Conservation (phyloP, 2,888 invertebrate genomes). For the Tupiocoris notatus region DNA sequence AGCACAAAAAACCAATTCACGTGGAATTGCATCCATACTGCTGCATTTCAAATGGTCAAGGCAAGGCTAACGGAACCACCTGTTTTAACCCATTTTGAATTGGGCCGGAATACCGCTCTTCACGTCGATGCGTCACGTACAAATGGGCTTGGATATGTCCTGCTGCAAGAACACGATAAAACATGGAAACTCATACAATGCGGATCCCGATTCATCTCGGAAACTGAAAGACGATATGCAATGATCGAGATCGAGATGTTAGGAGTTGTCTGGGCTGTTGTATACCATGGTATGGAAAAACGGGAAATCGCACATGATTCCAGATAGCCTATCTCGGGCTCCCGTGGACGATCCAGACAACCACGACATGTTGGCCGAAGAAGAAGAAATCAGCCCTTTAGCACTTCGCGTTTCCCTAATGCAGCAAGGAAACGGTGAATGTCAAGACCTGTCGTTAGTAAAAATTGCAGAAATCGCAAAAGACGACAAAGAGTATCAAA, state of each 20-base stretch:
- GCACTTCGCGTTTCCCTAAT: too few species aligned
- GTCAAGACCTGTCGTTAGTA: too few species aligned
- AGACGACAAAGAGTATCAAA: too few species aligned
- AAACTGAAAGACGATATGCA: neutral
- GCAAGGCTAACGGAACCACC: neutral
- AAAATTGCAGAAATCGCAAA: too few species aligned
- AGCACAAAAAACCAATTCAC: neutral
- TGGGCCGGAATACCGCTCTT: neutral
- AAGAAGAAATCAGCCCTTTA: too few species aligned
- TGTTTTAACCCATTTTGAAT: neutral
- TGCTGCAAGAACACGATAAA: neutral
- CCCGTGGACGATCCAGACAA: too few species aligned
- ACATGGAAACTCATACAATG: conserved; percentile 7
- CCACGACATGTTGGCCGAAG: too few species aligned
- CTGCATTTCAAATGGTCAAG: neutral
- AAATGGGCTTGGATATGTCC: neutral
- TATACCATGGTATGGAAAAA: too few species aligned
- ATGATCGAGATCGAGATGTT: neutral
- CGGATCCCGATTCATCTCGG: neutral
- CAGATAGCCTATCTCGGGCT: too few species aligned
- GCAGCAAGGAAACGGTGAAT: too few species aligned
- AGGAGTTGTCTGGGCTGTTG: neutral
- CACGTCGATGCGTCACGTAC: conserved; percentile 9
- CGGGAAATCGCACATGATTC: too few species aligned
- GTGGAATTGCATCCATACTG: neutral